Evolutionary conservation across 2,797 vertebrate genomes (phyloP).

Genomic region (Loris lydekkerianus): DNA sequence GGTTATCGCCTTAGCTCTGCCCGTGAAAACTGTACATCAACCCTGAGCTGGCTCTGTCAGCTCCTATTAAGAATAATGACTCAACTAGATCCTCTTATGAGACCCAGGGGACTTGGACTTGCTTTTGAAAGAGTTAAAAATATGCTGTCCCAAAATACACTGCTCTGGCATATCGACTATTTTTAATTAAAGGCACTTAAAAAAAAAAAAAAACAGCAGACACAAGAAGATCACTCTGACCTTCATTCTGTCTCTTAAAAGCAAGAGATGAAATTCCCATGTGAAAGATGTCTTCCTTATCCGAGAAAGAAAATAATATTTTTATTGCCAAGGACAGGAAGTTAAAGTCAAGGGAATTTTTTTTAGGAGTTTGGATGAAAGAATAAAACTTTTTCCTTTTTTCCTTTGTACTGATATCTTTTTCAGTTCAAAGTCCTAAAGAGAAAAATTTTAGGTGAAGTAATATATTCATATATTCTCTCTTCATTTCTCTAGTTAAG

Average conservation of each 20-base stretch:
- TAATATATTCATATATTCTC: too few relatives aligned
- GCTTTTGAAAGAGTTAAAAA: slow-evolving; percentile 40
- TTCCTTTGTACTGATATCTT: too few relatives aligned
- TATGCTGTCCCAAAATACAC: background rate
- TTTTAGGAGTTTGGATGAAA: too few relatives aligned
- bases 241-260: background rate
- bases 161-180: background rate
- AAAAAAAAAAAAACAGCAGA: background rate
- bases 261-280: background rate
- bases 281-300: background rate
- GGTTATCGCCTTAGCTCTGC: background rate
- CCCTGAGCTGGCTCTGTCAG: background rate
- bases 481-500: too few relatives aligned
- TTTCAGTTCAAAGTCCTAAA: too few relatives aligned
- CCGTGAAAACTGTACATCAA: slow-evolving; percentile 18
- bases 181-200: background rate
- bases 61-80: background rate
- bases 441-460: too few relatives aligned
- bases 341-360: background rate
- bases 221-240: background rate
- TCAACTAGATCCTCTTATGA: background rate
- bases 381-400: background rate
- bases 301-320: background rate
- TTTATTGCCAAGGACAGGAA: background rate
- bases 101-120: background rate